Evolutionary conservation across 2,888 invertebrate species (phyloP).

Genomic region (Abrostola tripartita): DNA sequence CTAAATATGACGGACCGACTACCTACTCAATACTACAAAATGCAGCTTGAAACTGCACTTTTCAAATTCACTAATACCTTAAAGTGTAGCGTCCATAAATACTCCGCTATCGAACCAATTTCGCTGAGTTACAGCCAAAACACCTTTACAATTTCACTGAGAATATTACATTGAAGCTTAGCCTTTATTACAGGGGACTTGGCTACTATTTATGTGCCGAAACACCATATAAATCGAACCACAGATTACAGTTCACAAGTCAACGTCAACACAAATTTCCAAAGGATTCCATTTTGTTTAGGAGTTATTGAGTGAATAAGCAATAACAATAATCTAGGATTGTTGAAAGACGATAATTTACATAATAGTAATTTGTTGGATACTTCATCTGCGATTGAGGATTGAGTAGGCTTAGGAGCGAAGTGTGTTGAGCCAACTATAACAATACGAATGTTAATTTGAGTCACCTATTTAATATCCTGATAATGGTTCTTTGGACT

Average conservation of each 20-base stretch:
- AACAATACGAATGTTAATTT: neutral
- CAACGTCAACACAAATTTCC: slow-evolving; percentile 41
- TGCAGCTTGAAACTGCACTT: neutral
- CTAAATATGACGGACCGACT: too few relatives aligned
- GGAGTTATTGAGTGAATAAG: slow-evolving; percentile 44
- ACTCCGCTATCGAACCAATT: slow-evolving; percentile 15
- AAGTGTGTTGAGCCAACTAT: slow-evolving; percentile 6
- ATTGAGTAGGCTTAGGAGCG: slow-evolving; percentile 3
- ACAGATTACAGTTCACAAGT: slow-evolving; percentile 44
- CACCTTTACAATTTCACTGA: slow-evolving; percentile 21
- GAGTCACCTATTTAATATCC: too few relatives aligned
- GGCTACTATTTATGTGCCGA: slow-evolving; percentile 43
- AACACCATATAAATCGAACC: slow-evolving; percentile 47
- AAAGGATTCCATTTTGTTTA: slow-evolving; percentile 43
- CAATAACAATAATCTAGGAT: slow-evolving; percentile 41
- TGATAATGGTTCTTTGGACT: too few relatives aligned
- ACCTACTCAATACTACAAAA: neutral
- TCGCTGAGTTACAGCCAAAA: slow-evolving; percentile 13
- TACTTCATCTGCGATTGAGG: slow-evolving; percentile 9
- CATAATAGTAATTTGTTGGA: slow-evolving; percentile 45
- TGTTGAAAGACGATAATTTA: slow-evolving; percentile 48
- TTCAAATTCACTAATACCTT: neutral
- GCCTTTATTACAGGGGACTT: slow-evolving; percentile 19
- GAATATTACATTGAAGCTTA: slow-evolving; percentile 26
- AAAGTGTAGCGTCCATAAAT: slow-evolving; percentile 12